phyloP scores from a whole-genome alignment of 1,140 invertebrate species.

The Atta colombica region DNA sequence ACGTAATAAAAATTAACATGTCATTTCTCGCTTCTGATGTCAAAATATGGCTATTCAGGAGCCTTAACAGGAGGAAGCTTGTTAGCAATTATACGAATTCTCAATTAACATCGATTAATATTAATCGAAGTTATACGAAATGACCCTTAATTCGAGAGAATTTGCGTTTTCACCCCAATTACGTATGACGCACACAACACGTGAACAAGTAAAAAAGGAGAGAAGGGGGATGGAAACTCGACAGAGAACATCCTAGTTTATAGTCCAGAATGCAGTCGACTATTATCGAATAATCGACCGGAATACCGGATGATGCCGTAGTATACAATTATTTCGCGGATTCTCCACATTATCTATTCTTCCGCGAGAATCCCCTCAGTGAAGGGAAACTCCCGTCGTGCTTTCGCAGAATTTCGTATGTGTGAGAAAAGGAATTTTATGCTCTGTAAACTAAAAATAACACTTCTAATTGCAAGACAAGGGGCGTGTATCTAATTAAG shows the following conservation, averaged over 20 bases:
- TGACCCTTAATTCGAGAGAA: not conserved
- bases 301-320: constrained; percentile 6
- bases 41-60: no score
- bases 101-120: not conserved
- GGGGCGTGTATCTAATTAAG: not conserved
- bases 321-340: constrained; percentile 16
- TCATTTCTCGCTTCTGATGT: no score
- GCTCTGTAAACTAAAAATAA: not conserved
- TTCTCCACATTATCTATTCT: not conserved
- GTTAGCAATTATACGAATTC: not conserved
- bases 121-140: not conserved
- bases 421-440: not conserved
- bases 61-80: no score
- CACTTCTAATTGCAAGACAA: not conserved
- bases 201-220: not conserved
- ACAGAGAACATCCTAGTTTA: not conserved
- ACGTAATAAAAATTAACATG: no score
- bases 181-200: not conserved
- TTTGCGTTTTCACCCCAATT: constrained; percentile 37
- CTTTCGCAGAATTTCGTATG: not conserved
- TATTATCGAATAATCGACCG: constrained; percentile 49
- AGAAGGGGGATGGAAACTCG: not conserved
- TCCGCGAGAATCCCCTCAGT: not conserved
- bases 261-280: constrained; percentile 26
- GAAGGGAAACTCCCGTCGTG: not conserved